Conservation (phyloP, 2,797 vertebrate genomes). For the Neostethus bicornis region DNA sequence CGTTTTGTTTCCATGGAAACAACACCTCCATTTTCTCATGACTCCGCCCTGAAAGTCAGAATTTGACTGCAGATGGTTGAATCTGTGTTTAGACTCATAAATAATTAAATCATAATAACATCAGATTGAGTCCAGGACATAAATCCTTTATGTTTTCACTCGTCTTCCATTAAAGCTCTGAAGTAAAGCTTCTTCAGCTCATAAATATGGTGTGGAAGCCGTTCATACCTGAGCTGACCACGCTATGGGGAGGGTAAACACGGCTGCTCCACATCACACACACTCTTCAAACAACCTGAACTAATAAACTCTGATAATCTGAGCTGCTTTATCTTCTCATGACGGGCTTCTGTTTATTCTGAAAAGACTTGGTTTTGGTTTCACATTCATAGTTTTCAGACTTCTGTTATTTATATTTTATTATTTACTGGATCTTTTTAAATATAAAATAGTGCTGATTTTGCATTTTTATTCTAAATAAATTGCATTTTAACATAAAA, state of each 20-base stretch:
- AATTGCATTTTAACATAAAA: too few species aligned
- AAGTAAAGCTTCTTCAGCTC: too few species aligned
- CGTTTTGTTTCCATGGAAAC: slow-evolving; percentile 68
- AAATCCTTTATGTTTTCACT: slow-evolving; percentile 46
- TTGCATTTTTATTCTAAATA: too few species aligned
- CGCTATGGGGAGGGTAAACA: slow-evolving; percentile 14
- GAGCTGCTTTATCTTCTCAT: too few species aligned
- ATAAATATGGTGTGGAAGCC: too few species aligned
- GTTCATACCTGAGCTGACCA: too few species aligned
- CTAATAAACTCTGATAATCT: slow-evolving; percentile 48
- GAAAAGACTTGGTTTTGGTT: too few species aligned
- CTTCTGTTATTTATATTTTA: too few species aligned
- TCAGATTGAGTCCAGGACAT: slow-evolving; percentile 31
- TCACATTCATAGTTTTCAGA: too few species aligned
- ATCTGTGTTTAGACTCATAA: slow-evolving; percentile 42
- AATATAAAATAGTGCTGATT: too few species aligned
- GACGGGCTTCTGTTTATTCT: too few species aligned
- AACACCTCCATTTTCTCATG: not conserved
- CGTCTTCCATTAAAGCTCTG: slow-evolving; percentile 15
- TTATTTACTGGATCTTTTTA: too few species aligned
- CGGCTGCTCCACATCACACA: slow-evolving; percentile 8
- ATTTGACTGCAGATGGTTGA: slow-evolving; percentile 17
- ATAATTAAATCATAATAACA: slow-evolving; percentile 51
- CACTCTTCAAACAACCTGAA: slow-evolving; percentile 25
- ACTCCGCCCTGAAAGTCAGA: slow-evolving; percentile 40